Evolutionary conservation across 1,140 invertebrate species (phyloP).

Genomic region (Mizuhopecten yessoensis): DNA sequence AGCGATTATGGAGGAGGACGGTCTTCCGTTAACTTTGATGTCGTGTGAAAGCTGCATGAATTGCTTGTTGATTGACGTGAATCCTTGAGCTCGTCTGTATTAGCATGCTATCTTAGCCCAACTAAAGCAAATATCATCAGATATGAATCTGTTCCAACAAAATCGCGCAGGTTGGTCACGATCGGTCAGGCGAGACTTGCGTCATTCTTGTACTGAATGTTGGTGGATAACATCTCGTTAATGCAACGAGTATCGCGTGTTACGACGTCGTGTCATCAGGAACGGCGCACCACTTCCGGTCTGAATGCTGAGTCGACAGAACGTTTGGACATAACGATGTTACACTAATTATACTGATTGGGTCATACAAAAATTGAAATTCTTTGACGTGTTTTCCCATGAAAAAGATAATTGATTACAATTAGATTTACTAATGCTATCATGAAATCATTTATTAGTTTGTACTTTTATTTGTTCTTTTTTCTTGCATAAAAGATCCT

Average conservation of each 20-base stretch:
- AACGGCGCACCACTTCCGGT: slow-evolving; percentile 10
- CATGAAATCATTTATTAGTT: too few species aligned
- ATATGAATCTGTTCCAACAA: neutral
- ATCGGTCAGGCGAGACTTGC: neutral
- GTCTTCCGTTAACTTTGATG: neutral
- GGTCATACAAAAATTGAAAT: too few species aligned
- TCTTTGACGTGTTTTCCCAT: too few species aligned
- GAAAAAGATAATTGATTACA: too few species aligned
- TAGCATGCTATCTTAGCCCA: slow-evolving; percentile 1
- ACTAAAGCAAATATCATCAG: slow-evolving; percentile 29
- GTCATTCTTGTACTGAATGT: neutral
- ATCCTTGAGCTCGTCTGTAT: slow-evolving; percentile 16
- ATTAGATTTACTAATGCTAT: too few species aligned
- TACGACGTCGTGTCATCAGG: neutral
- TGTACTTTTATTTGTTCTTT: too few species aligned
- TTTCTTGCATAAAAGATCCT: too few species aligned
- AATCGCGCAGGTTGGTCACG: neutral
- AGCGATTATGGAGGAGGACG: neutral
- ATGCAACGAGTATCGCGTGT: neutral
- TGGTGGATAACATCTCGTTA: neutral
- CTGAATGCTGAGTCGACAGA: neutral
- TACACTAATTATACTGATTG: slow-evolving; percentile 11
- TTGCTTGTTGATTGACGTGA: neutral
- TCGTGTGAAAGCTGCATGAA: slow-evolving; percentile 24
- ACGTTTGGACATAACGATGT: slow-evolving; percentile 6